Base-by-base conservation (phyloP, 1,140 invertebrate genomes). In the Teleopsis dalmanni region DNA sequence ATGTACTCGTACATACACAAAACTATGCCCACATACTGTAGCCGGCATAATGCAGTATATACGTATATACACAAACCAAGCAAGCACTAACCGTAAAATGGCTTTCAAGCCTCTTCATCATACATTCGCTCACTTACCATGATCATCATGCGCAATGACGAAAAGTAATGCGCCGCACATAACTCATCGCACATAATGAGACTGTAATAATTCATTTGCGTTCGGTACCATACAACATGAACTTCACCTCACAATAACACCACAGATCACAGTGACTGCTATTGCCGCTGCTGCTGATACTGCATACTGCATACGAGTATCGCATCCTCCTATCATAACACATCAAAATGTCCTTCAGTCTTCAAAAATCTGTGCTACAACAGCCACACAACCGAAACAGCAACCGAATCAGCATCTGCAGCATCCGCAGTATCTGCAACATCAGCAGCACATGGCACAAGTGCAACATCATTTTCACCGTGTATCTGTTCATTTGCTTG, bases 121-220 rank as follows among this genome's bases (percentile, higher is more conserved):
- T 22, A 25, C 16, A 18, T 27, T 29, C n/a, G 46, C 43, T 19
- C 34, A n/a, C 3, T 31, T 42, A 40, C n/a, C 45, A 38, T 36
- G 29, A 1, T 25, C 23, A 16, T 25, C 26, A 21, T 34, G 26
- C 26, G 34, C 46, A 31, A 47, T 52, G 38, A 37, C 44, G 40
- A 52, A 67, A 64, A 67, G 64, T 65, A 64, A 67, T 67, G 67
- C 64, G 57, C 58, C 59, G 67, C 56, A 67, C 64, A 67, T 67
- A 67, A 67, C 64, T 67, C 64, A 67, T 67, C 64, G 64, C 64
- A 67, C 64, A 67, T 67, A 67, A 67, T 67, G 64, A 67, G 64
- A 67, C 64, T 67, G 64, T 58, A 66, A 67, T 67, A 67, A 67
- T 67, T 67, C 64, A 67, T 65, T 27, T 51, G 19, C n/a, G n/a